Conservation (phyloP, 2,888 invertebrate genomes). For the Phorcus lineatus region DNA sequence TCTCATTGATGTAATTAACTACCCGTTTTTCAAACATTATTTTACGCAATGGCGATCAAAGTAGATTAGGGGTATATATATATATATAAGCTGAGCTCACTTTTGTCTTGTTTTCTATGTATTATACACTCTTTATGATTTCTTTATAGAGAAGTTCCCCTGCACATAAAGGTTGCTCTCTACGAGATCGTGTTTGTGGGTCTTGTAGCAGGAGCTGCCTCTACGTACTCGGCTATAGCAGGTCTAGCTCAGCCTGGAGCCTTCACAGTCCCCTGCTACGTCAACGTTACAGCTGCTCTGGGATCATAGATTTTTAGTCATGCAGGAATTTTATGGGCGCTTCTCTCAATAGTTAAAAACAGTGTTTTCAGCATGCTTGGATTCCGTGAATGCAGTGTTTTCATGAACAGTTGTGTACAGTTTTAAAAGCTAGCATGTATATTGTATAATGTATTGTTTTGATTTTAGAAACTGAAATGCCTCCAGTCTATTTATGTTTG, state of each 20-base stretch:
- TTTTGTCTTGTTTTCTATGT: not conserved
- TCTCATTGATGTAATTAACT: too few relatives aligned
- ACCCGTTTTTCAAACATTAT: too few relatives aligned
- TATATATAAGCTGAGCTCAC: not conserved
- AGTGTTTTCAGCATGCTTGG: too few relatives aligned
- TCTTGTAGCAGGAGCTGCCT: conserved; percentile 79
- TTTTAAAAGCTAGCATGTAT: too few relatives aligned
- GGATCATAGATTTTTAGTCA: not conserved
- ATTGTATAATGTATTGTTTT: too few relatives aligned
- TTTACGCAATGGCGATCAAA: too few relatives aligned
- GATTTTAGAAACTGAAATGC: too few relatives aligned
- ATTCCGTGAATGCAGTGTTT: too few relatives aligned
- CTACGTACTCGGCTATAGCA: conserved; percentile 81
- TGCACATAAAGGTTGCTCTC: conserved; percentile 68
- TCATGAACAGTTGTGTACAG: too few relatives aligned
- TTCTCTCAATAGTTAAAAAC: too few relatives aligned
- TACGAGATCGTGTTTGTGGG: conserved; percentile 80
- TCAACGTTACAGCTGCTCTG: conserved; percentile 50
- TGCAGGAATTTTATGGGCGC: not conserved
- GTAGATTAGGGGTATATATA: too few relatives aligned
- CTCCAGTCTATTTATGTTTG: too few relatives aligned
- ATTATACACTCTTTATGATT: not conserved
- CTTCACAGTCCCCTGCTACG: conserved; percentile 70
- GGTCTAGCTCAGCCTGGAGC: conserved; percentile 53
- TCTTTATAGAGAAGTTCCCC: conserved; percentile 26